Evolutionary conservation across 1,140 invertebrate genomes (phyloP).

Genomic region (Penaeus japonicus): DNA sequence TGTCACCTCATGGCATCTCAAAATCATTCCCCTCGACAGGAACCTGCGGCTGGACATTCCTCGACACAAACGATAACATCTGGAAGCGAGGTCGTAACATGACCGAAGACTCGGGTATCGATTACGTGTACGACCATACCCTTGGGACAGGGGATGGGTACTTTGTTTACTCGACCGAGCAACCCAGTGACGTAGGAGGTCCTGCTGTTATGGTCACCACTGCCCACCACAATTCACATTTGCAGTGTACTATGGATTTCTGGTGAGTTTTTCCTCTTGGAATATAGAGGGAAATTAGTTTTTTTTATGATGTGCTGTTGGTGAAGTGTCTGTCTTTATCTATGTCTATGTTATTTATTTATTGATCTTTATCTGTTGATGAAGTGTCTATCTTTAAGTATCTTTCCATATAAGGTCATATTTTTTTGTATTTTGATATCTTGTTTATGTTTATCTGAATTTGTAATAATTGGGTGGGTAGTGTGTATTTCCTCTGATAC

Average conservation of each 20-base stretch:
- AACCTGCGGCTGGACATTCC: conserved; percentile 34
- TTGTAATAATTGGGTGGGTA: too few relatives aligned
- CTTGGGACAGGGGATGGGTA: conserved; percentile 6
- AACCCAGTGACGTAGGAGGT: not conserved
- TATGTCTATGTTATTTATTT: too few relatives aligned
- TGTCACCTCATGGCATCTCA: too few relatives aligned
- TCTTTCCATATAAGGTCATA: too few relatives aligned
- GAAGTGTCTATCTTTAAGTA: too few relatives aligned
- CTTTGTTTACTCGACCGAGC: conserved; percentile 1
- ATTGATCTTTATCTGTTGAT: too few relatives aligned
- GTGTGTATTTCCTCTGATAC: too few relatives aligned
- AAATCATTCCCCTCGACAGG: not conserved
- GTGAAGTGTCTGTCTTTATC: too few relatives aligned
- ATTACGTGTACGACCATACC: conserved; percentile 9
- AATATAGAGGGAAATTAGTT: too few relatives aligned
- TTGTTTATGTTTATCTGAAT: too few relatives aligned
- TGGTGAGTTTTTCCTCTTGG: conserved; percentile 7
- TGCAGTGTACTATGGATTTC: conserved; percentile 40
- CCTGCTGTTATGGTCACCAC: conserved; percentile 30
- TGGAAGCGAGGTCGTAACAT: conserved; percentile 28
- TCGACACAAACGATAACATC: conserved; percentile 1
- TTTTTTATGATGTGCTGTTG: too few relatives aligned
- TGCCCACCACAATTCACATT: conserved; percentile 11
- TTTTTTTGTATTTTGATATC: too few relatives aligned
- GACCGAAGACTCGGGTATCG: not conserved